Base-by-base conservation (phyloP, 2,113 vertebrate species). In the Condylura cristata region DNA sequence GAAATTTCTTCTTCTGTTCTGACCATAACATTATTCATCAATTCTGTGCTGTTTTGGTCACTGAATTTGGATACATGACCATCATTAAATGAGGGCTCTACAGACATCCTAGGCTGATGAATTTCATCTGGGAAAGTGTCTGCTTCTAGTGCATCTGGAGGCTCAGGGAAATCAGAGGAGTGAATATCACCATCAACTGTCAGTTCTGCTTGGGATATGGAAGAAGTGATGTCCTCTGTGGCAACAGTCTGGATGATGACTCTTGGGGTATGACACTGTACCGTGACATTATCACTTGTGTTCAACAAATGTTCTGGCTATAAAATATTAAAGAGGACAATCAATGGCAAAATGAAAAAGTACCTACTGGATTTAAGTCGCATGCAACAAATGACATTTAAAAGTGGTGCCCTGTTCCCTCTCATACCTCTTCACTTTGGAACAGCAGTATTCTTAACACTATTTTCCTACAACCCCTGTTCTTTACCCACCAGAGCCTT, bases 191-290 rank as follows among this genome's bases (percentile, higher is more conserved):
- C 81, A 81, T 99, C 99, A 30, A 98, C 97, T 1, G 98, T 90
- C 95, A 99, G 97, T 96, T 99, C 99, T 26, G 98, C 98, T 96
- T 99, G 99, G 97, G 98, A 89, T 81, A 99, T 98, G 34, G 99
- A 97, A 91, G 99, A 98, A 86, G 99, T 93, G 91, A 99, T 98
- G 89, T 99, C 99, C 79, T 99, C 99, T 2, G 99, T 98, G 89
- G 99, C 98, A 79, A 99, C 98, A 0, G 99, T 99, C 95, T 99
- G 99, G 97, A 99, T 99, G 96, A 99, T 99, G 98, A 99, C 99
- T 37, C 99, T 98, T 1, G 99, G 99, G 0, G 99, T 98, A 93
- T 99, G 98, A 97, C 99, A 99, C 96, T 99, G 99, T 72, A 99
- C 98, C 5, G 99, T 99, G 88, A 99, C 98, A 4, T 98, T 99